Evolutionary conservation across 2,888 invertebrate genomes (phyloP).

Genomic region (Gymnoscelis rufifasciata): DNA sequence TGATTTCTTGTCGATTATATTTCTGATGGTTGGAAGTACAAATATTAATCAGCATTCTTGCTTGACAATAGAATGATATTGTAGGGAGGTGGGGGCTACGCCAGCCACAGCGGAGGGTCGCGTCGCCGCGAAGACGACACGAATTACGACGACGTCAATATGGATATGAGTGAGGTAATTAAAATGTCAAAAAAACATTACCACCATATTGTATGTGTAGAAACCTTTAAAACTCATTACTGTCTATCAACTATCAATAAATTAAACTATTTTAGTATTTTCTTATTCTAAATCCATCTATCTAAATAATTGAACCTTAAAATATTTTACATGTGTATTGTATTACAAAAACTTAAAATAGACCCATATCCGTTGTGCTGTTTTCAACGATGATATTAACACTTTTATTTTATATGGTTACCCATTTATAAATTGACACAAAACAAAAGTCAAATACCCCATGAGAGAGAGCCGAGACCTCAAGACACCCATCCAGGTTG

Average conservation of each 20-base stretch:
- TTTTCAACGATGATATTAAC: conserved; percentile 78
- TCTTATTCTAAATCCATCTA: too few relatives aligned
- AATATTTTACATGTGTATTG: conserved; percentile 2
- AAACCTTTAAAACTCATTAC: conserved; percentile 8
- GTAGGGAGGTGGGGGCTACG: conserved; percentile 65
- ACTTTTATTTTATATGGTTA: conserved; percentile 79
- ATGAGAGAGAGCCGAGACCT: conserved; percentile 54
- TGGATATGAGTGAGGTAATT: conserved; percentile 88
- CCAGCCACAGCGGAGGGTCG: conserved; percentile 35
- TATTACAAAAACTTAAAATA: conserved; percentile 21
- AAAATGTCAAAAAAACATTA: conserved; percentile 19
- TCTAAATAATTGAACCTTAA: too few relatives aligned
- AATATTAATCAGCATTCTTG: conserved; percentile 79
- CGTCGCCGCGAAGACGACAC: conserved; percentile 78
- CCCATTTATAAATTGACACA: conserved; percentile 80
- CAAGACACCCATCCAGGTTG: conserved; percentile 44
- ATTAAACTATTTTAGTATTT: too few relatives aligned
- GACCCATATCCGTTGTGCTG: conserved; percentile 47
- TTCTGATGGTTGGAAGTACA: conserved; percentile 29
- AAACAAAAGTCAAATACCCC: conserved; percentile 76
- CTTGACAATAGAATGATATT: conserved; percentile 80
- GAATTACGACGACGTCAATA: conserved; percentile 87
- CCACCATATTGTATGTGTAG: conserved; percentile 16
- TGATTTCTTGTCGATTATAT: not conserved
- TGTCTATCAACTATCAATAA: conserved; percentile 1